Evolutionary conservation across 2,797 vertebrate genomes (phyloP), one percentile per base, ranked within the genome.

Genomic region (Somateria mollissima): DNA sequence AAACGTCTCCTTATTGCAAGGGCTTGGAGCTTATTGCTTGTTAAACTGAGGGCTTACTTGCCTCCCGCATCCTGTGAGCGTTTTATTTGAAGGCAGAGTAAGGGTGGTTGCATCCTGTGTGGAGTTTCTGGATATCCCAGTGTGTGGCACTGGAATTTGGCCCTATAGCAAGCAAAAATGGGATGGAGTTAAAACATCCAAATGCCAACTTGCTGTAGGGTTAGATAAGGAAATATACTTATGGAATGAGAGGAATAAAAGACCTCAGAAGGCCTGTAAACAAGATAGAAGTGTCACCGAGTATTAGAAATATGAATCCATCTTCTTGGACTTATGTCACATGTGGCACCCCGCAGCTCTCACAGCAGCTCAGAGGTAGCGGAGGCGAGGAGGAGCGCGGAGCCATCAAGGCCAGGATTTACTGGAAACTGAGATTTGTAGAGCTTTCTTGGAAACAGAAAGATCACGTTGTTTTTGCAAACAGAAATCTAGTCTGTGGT

Each of bases 81-180:
- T 74, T 88, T 91, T 34, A 34, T 30, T 28, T 6, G 65, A 37
- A 82, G 34, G 32, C 1, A 22, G 47, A 82, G 24, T 8, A 28
- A 79, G 53, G 30, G 27, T 45, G 86, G 69, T 7, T 32, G 11
- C 1, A 0, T 43, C 64, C 75, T 10, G 1, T 0, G 43, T 43
- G 43, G 16, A 1, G 17, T 10, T 60, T 14, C 51, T 36, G 36
- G n/a, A 8, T 22, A 66, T 43, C 54, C 28, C 66, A 84, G 49
- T 17, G 24, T 28, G 14, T 8, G 27, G 37, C 1, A 0, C 4
- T 61, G 41, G 45, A 51, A 73, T 30, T 69, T 58, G 61, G 24
- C 13, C 10, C 32, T 0, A 0, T 1, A 8, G 22, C 47, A 53
- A 32, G 45, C 9, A 62, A 79, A 61, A 67, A 2, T 0, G 0